Evolutionary conservation across 2,113 vertebrate species (phyloP), one percentile per base, ranked within the genome.

Genomic region (Andinoacara biseriatus): DNA sequence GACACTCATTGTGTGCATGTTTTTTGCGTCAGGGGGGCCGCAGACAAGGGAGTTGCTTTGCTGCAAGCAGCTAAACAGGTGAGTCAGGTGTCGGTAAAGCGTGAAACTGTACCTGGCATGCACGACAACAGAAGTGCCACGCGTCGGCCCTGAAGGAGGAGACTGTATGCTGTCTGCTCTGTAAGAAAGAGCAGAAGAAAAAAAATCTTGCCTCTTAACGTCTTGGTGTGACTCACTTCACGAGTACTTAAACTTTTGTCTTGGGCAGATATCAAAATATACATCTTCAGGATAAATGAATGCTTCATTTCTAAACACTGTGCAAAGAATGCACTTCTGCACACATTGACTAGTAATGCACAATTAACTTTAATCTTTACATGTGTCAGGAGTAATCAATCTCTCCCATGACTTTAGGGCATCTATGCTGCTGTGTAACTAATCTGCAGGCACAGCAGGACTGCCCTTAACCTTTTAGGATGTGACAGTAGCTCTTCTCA

Each of bases 21-120:
- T 69, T 86, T 86, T 80, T 79, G 76, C 40, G 15, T 69, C 13
- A 17, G n/a, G 57, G 57, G 81, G 74, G 80, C 61, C 58, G 33
- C 79, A 75, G 81, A 85, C 82, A 67, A 83, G 83, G 76, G 82
- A 79, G 54, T 79, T 81, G 29, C 72, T 56, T 84, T 63, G 54
- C 81, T 86, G 81, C 40, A 87, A 92, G 93, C 93, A 87, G 90
- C 82, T 88, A 88, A 94, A 94, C 94, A 94, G 91, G 94, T 94
- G 91, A 93, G 87, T 93, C 94, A 80, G 89, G 94, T 92, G 91
- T 87, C 31, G 4, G 82, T 29, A 58, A 83, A 86, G 89, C 14
- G 5, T 87, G 91, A 94, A 94, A 94, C 85, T 26, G 38, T 89
- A 93, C 87, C 90, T 90, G 90, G 78, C 87, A 74, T 61, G 85